Base-by-base conservation (phyloP, 2,888 invertebrate species). In the Sacculina carcini region DNA sequence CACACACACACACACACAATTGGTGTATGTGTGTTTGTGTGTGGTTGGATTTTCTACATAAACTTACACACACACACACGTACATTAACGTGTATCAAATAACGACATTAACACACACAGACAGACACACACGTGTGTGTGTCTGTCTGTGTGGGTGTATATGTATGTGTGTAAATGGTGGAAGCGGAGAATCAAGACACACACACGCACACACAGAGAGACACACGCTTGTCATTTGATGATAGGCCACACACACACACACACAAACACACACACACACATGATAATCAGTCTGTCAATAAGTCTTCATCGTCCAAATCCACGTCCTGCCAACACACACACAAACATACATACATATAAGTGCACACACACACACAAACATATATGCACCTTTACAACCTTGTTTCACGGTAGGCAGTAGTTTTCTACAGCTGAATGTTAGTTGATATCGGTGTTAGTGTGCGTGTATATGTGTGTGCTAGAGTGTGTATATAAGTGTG, bases 91-190 rank as follows among this genome's bases (percentile, higher is more conserved):
- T 40, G 21, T 40, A 40, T 40, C 21, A 40, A 12, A 40, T 12
- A 40, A n/a, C 9, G 16, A n/a, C 10, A 14, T 9, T 12, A 24
- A 42, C 42, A 42, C 34, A 34, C 34, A 34, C 34, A 34, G 12
- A 34, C 42, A 42, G 19, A 42, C 42, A 42, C 42, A 42, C 42
- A 42, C 42, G 26, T 48, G 26, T 48, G 26, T 48, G 4, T 48
- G 4, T 48, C 3, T 48, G 4, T 48, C 5, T n/a, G 42, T n/a
- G n/a, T 42, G n/a, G 10, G n/a, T 42, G n/a, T n/a, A 71, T 50
- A 12, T 32, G 48, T 32, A 10, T 23, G 24, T 47, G 42, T 42
- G n/a, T 42, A 16, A 12, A 12, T 42, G 42, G 10, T 14, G 12
- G 21, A 14, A 12, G 10, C 12, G 10, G n/a, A 23, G 12, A 26